Evolutionary conservation across 2,113 vertebrate genomes (phyloP).

Genomic region (Ursus arctos): DNA sequence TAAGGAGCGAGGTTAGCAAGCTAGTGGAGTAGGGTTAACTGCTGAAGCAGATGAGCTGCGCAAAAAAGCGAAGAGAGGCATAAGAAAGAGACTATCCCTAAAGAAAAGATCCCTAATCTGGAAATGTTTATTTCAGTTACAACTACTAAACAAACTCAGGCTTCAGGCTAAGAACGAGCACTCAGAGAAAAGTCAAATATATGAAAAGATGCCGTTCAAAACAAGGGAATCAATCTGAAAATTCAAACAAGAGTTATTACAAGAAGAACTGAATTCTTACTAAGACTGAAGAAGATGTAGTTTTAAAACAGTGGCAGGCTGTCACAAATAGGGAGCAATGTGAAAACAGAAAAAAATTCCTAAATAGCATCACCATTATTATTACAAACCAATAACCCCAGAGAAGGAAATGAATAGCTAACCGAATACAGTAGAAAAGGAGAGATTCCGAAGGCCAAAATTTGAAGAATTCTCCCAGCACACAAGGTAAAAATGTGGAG

Average conservation of each 20-base stretch:
- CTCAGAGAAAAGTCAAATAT: not conserved
- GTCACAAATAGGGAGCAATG: not conserved
- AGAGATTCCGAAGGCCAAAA: not conserved
- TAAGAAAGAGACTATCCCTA: not conserved
- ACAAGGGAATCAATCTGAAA: not conserved
- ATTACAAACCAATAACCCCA: not conserved
- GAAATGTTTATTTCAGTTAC: not conserved
- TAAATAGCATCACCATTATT: not conserved
- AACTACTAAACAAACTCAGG: not conserved
- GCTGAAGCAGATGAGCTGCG: not conserved
- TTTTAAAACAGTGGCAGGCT: not conserved
- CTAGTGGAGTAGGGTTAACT: not conserved
- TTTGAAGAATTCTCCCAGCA: not conserved
- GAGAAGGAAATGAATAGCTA: not conserved
- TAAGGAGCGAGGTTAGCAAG: not conserved
- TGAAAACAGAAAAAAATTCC: not conserved
- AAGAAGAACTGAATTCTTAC: not conserved
- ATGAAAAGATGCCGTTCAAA: not conserved
- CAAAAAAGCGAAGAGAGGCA: not conserved
- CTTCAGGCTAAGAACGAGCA: not conserved
- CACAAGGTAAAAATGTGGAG: not conserved
- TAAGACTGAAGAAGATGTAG: not conserved
- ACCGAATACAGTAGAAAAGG: not conserved
- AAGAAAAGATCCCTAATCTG: not conserved
- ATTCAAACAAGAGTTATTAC: not conserved